phyloP scores from a whole-genome alignment of 1,140 invertebrate genomes.

The Pseudomyrmex gracilis region DNA sequence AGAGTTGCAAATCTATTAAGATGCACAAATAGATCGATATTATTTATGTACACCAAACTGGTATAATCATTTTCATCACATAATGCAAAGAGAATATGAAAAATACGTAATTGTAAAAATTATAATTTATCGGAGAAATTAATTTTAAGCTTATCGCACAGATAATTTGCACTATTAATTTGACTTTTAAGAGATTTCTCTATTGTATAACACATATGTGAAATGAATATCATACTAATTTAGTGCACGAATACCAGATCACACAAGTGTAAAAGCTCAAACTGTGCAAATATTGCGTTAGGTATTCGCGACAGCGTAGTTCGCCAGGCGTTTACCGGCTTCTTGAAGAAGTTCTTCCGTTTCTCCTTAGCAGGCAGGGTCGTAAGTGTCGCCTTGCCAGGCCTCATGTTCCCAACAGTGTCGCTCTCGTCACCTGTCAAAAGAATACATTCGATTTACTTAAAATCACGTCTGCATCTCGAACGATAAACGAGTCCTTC shows the following conservation, averaged over 20 bases:
- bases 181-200: background rate
- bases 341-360: constrained; percentile 99
- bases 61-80: constrained; percentile 4
- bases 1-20: constrained; percentile 10
- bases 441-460: constrained; percentile 41
- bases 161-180: background rate
- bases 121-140: background rate
- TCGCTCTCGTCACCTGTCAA: constrained; percentile 92
- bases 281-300: constrained; percentile 1
- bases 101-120: background rate
- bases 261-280: constrained; percentile 48
- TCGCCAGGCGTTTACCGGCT: constrained; percentile 86
- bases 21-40: constrained; percentile 18
- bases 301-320: constrained; percentile 28
- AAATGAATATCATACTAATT: constrained; percentile 26
- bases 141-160: background rate
- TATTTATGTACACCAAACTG: constrained; percentile 27
- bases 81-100: background rate
- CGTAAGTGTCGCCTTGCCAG: constrained; percentile 91
- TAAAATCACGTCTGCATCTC: background rate
- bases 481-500: constrained; percentile 62
- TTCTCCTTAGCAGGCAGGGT: constrained; percentile 98
- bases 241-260: constrained; percentile 8
- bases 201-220: constrained; percentile 29
- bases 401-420: constrained; percentile 90